Evolutionary conservation across 2,888 invertebrate species (phyloP), one percentile per base, ranked within the genome.

Genomic region (Syrphus vitripennis): DNA sequence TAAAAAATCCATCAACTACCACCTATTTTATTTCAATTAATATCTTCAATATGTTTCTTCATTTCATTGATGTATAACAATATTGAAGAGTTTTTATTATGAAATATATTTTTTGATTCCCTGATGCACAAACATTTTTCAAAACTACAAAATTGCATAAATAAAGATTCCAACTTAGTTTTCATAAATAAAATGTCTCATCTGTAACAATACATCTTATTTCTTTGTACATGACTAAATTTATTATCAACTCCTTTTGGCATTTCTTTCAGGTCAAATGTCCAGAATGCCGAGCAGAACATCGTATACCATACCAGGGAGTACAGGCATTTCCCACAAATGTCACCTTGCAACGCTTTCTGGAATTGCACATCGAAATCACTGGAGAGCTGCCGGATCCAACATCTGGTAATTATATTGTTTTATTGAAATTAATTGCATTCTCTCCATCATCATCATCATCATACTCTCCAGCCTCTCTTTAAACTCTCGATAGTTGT

Each of bases 231-330:
- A 19, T 19, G 45, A 45, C 19, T 45, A 19, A 45, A 45, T 45
- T 45, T 19, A 45, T 19, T 10, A 19, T n/a, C n/a, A n/a, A n/a
- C 55, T 59, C 10, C 10, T 14, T 78, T 63, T 42, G 21, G n/a
- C 50, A 55, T 59, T 37, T 53, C 5, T 65, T 87, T 86, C 67
- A 97, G 97, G 97, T 98, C 86, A 98, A 98, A 94, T 99, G 99
- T 94, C 99, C 99, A 91, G 98, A 99, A 95, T 99, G 99, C 92
- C 95, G 98, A 87, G 98, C 98, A 80, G 98, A 98, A 93, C 98
- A 98, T 93, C 95, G 98, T 89, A 98, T 98, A 90, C 98, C 98
- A 55, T 98, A 98, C 93, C 97, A 97, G 93, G 98, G 98, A 53
- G 96, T 97, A 5, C 97, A 97, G 91, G 97, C 97, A 86, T 98